A percentile compares a stretch with the other conserved stretches of the same genome.
These are phyloP conservation scores for Sternarchorhynchus goeldii DNA, from an alignment of 2,797 vertebrate species.

Conservation along the genomic window DNA sequence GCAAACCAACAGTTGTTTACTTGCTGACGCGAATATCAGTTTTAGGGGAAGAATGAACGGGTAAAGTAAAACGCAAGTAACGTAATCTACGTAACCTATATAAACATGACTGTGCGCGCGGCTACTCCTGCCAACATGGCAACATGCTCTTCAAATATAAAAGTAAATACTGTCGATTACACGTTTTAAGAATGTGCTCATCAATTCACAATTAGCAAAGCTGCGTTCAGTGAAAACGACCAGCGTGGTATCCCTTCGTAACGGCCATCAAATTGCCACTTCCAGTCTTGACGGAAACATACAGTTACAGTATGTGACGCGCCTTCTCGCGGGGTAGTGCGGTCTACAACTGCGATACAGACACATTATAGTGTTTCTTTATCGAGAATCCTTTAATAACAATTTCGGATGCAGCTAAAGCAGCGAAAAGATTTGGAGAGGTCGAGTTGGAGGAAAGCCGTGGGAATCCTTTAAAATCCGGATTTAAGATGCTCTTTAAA, in stretches of 20 bases:
- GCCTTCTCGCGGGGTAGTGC: neutral
- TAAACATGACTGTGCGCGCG: neutral
- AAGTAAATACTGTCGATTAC: too few species aligned
- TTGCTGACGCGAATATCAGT: neutral
- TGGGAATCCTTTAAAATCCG: slow-evolving; percentile 62
- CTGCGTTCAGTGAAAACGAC: neutral
- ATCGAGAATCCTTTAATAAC: too few species aligned
- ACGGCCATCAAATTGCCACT: neutral
- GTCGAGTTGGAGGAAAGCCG: slow-evolving; percentile 44
- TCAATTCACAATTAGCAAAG: neutral
- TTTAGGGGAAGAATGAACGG: neutral
- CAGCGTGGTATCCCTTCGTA: neutral
- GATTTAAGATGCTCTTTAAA: slow-evolving; percentile 55
- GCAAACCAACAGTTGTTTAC: too few species aligned
- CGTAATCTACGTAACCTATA: slow-evolving; percentile 3
- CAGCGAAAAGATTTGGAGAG: neutral
- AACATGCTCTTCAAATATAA: too few species aligned
- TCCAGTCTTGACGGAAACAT: neutral
- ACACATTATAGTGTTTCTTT: too few species aligned
- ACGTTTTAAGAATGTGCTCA: neutral
- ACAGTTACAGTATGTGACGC: neutral
- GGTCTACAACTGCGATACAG: too few species aligned
- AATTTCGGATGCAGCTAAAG: too few species aligned
- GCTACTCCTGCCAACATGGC: too few species aligned
- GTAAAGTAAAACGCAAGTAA: neutral